These are phyloP conservation scores for Callyntrura guangdongensis DNA, from an alignment of 2,888 invertebrate genomes.

Conservation along the genomic window DNA sequence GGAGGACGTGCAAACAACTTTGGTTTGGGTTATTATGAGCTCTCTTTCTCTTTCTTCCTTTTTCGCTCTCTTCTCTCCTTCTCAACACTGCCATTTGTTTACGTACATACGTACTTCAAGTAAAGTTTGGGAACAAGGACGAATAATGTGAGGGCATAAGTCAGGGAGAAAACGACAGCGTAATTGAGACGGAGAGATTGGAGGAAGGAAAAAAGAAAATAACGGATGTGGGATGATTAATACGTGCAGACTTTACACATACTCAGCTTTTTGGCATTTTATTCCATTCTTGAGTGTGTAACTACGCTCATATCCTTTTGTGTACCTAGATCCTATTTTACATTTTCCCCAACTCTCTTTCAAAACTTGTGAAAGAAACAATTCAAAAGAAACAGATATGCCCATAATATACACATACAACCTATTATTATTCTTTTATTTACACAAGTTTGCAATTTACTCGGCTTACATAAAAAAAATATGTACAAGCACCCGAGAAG, in stretches of 20 bases:
- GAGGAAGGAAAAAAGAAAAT: slow-evolving; percentile 68
- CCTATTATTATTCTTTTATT: slow-evolving; percentile 70
- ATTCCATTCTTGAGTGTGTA: background rate
- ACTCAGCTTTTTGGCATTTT: background rate
- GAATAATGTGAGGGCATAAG: slow-evolving; percentile 35
- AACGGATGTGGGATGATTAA: slow-evolving; percentile 72
- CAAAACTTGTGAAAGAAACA: slow-evolving; percentile 31
- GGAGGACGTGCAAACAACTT: slow-evolving; percentile 40
- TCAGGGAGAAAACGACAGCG: slow-evolving; percentile 47
- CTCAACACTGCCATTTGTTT: no score
- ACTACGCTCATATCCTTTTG: background rate
- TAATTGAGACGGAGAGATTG: slow-evolving; percentile 72
- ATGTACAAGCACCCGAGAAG: background rate
- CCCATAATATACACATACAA: slow-evolving; percentile 21
- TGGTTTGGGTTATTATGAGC: background rate
- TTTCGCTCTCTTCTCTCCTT: no score
- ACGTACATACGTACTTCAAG: slow-evolving; percentile 52
- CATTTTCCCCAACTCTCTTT: slow-evolving; percentile 20
- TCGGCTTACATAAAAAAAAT: background rate
- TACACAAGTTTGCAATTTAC: slow-evolving; percentile 74
- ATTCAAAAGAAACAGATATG: slow-evolving; percentile 58
- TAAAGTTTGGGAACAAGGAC: slow-evolving; percentile 68
- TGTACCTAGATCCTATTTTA: slow-evolving; percentile 5
- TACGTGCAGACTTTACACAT: slow-evolving; percentile 51
- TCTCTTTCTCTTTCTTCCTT: background rate